Percentiles rank a stretch among this genome's conserved stretches.
These are phyloP conservation scores for Pitangus sulphuratus DNA, from an alignment of 2,797 vertebrate genomes.

Conservation along the genomic window DNA sequence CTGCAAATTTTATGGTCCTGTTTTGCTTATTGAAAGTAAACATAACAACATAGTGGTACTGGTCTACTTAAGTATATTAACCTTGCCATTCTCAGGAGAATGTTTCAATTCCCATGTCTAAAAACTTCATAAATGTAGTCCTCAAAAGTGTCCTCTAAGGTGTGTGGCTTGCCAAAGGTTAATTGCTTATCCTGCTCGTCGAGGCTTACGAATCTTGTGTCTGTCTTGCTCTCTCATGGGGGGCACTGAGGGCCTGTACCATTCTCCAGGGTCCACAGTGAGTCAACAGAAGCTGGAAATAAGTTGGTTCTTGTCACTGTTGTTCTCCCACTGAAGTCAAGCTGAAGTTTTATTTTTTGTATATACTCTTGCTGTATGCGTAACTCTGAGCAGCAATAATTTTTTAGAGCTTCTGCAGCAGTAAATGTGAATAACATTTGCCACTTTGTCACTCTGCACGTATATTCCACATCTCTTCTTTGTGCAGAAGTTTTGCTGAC, in stretches of 20 bases:
- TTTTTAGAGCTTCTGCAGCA: not conserved
- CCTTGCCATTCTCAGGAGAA: not conserved
- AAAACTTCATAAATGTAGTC: not conserved
- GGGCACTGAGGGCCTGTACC: not conserved
- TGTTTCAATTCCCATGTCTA: slow-evolving; percentile 26
- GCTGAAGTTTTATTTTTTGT: not conserved
- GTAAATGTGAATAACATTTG: not conserved
- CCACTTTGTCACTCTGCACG: not conserved
- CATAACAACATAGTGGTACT: not conserved
- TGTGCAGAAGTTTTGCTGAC: not conserved
- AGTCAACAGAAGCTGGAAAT: not conserved
- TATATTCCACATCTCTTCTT: not conserved
- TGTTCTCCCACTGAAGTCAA: not conserved
- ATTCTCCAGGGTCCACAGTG: not conserved
- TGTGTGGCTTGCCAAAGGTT: slow-evolving; percentile 54
- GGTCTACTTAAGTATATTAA: not conserved
- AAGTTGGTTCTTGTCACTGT: not conserved
- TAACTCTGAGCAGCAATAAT: not conserved
- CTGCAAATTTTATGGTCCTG: not conserved
- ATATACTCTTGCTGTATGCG: not conserved
- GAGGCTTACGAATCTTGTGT: slow-evolving; percentile 4
- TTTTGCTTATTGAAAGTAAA: not conserved
- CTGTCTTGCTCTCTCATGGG: not conserved
- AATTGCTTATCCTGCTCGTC: slow-evolving; percentile 16
- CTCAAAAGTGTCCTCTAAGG: not conserved